Conservation (phyloP, 2,113 vertebrate species). For the Pipa parva region DNA sequence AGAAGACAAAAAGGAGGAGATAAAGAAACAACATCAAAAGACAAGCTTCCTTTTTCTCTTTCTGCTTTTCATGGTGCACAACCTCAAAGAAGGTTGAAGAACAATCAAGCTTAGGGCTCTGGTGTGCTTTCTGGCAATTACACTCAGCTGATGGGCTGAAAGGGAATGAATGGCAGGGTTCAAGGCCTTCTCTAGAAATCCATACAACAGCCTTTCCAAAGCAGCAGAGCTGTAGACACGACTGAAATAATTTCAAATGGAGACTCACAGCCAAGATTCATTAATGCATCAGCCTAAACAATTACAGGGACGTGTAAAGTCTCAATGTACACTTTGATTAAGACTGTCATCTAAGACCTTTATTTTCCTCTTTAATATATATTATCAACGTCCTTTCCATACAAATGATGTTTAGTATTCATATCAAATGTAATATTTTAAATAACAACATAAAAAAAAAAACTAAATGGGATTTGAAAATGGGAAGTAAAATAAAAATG, state of each 20-base stretch:
- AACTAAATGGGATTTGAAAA: too few species aligned
- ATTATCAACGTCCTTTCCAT: conserved; percentile 65
- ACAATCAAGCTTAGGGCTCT: conserved; percentile 95
- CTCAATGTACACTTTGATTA: conserved; percentile 78
- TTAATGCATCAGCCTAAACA: conserved; percentile 81
- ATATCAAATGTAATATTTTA: conserved; percentile 60
- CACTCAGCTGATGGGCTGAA: conserved; percentile 99
- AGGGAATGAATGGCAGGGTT: conserved; percentile 97
- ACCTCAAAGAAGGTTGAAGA: conserved; percentile 98
- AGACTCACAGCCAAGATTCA: conserved; percentile 79
- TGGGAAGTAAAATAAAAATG: too few species aligned
- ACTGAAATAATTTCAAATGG: conserved; percentile 95
- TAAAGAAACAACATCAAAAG: conserved; percentile 90
- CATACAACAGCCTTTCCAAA: conserved; percentile 89
- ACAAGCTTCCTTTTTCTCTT: conserved; percentile 69
- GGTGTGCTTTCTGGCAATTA: conserved; percentile 98
- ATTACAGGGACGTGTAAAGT: conserved; percentile 77
- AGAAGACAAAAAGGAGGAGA: conserved; percentile 67
- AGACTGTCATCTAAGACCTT: conserved; percentile 70
- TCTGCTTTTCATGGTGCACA: conserved; percentile 98
- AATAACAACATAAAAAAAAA: too few species aligned
- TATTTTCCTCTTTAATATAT: conserved; percentile 63
- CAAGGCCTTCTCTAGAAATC: conserved; percentile 94
- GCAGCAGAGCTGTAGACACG: conserved; percentile 79
- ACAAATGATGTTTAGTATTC: conserved; percentile 52